A percentile compares a stretch with the other conserved stretches of the same genome.
These are phyloP conservation scores for Maniola jurtina DNA, from an alignment of 1,140 invertebrate genomes.

Conservation along the genomic window DNA sequence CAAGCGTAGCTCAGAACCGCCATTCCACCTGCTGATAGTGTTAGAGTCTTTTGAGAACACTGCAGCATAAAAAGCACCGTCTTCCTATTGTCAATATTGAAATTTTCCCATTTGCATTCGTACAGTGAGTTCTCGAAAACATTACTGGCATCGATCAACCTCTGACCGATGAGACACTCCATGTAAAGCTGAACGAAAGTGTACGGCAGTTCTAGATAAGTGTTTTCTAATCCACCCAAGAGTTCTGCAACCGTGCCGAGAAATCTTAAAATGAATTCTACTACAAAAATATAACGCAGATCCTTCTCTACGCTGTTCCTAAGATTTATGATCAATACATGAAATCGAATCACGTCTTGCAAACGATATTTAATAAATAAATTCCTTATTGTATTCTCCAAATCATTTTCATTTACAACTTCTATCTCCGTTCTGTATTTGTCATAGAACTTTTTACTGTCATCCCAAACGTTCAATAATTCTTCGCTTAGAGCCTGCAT, in stretches of 20 bases:
- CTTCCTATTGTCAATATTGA: conserved; percentile 44
- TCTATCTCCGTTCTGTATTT: conserved; percentile 4
- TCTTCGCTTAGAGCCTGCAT: conserved; percentile 43
- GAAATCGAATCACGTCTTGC: conserved; percentile 35
- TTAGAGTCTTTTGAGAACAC: conserved; percentile 50
- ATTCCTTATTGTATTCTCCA: too few relatives aligned
- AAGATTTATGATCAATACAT: conserved; percentile 37
- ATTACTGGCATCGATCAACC: conserved; percentile 44
- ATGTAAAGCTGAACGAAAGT: conserved; percentile 49
- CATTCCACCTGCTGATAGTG: conserved; percentile 52
- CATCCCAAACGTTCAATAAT: conserved; percentile 41
- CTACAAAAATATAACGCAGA: neutral
- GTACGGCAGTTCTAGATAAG: conserved; percentile 51
- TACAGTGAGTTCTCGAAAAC: conserved; percentile 52
- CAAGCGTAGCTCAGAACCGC: conserved; percentile 40
- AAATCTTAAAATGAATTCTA: neutral
- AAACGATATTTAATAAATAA: conserved; percentile 34
- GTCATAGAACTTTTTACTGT: conserved; percentile 27
- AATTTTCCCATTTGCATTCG: conserved; percentile 56
- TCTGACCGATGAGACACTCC: conserved; percentile 55
- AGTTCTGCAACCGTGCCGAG: conserved; percentile 43
- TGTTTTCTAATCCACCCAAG: conserved; percentile 56
- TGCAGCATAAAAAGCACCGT: conserved; percentile 45
- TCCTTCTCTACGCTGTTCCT: conserved; percentile 31
- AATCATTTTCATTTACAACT: conserved; percentile 28